phyloP scores from a whole-genome alignment of 23 tunicate genomes.

The Halocynthia roretzi region DNA sequence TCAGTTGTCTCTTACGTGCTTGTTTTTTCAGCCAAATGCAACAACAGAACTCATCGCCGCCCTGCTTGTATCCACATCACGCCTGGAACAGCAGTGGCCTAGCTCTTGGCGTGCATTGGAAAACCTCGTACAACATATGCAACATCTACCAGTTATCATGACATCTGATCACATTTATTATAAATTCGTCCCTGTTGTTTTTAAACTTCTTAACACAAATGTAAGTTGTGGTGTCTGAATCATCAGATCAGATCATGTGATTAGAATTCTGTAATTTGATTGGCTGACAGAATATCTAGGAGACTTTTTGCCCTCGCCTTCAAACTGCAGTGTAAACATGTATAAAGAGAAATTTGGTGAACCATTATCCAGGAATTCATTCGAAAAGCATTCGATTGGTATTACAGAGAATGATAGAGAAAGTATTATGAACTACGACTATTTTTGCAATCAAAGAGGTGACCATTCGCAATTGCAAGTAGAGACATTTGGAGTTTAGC shows the following conservation, averaged over 20 bases:
- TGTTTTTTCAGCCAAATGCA: conserved; percentile 36
- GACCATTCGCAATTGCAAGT: no score
- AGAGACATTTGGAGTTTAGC: no score
- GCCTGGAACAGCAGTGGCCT: conserved; percentile 66
- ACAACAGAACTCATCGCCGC: conserved; percentile 50
- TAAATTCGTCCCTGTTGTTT: conserved; percentile 67
- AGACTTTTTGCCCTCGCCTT: no score
- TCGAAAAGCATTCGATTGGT: no score
- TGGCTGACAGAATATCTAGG: not conserved
- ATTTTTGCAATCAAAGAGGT: no score
- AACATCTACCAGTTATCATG: conserved; percentile 58
- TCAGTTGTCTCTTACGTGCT: not conserved
- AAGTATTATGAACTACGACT: no score
- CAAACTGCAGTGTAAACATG: no score
- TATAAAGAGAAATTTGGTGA: no score
- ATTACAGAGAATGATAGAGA: no score
- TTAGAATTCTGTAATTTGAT: not conserved
- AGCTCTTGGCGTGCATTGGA: conserved; percentile 75
- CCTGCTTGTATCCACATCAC: conserved; percentile 36
- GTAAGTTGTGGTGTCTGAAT: conserved; percentile 22
- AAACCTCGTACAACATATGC: conserved; percentile 55
- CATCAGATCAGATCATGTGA: no score
- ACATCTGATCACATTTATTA: conserved; percentile 84
- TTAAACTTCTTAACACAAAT: conserved; percentile 65
- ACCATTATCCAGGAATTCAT: no score